Evolutionary conservation across 2,797 vertebrate species (phyloP).

Genomic region (Siniperca scherzeri): DNA sequence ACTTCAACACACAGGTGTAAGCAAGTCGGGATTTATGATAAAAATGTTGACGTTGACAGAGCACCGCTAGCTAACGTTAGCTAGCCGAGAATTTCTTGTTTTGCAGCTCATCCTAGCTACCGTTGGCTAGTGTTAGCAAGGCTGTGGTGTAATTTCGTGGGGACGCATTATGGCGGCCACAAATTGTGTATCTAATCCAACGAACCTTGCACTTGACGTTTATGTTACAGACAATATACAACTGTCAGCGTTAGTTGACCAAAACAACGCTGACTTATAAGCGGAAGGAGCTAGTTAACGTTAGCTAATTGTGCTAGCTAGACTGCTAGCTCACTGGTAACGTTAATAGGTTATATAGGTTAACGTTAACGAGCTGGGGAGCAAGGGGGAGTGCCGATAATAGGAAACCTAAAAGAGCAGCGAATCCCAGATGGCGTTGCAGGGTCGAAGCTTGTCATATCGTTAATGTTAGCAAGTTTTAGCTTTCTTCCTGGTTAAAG

Average conservation of each 20-base stretch:
- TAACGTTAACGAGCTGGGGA: slow-evolving; percentile 52
- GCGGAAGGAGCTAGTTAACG: slow-evolving; percentile 57
- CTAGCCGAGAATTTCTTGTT: slow-evolving; percentile 72
- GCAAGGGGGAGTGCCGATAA: slow-evolving; percentile 63
- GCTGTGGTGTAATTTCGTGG: slow-evolving; percentile 47
- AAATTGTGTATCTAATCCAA: slow-evolving; percentile 3
- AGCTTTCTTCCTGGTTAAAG: slow-evolving; percentile 34
- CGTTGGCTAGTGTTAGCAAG: slow-evolving; percentile 51
- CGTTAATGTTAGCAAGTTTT: slow-evolving; percentile 8
- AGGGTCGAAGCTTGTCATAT: slow-evolving; percentile 6
- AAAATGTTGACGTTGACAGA: slow-evolving; percentile 48
- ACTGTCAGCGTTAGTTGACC: slow-evolving; percentile 1
- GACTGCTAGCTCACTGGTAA: slow-evolving; percentile 49
- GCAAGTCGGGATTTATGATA: slow-evolving; percentile 6
- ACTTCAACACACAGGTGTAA: slow-evolving; percentile 1
- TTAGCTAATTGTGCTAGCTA: slow-evolving; percentile 58
- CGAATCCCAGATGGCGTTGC: slow-evolving; percentile 24
- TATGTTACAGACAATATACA: not conserved
- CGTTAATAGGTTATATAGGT: slow-evolving; percentile 55
- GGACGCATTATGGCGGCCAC: slow-evolving; percentile 51
- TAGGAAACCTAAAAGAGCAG: slow-evolving; percentile 28
- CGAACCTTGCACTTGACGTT: not conserved
- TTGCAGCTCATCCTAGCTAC: slow-evolving; percentile 71
- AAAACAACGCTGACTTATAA: slow-evolving; percentile 55
- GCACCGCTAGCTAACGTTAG: slow-evolving; percentile 65